Evolutionary conservation across 2,797 vertebrate genomes (phyloP).

Genomic region (Mus caroli): DNA sequence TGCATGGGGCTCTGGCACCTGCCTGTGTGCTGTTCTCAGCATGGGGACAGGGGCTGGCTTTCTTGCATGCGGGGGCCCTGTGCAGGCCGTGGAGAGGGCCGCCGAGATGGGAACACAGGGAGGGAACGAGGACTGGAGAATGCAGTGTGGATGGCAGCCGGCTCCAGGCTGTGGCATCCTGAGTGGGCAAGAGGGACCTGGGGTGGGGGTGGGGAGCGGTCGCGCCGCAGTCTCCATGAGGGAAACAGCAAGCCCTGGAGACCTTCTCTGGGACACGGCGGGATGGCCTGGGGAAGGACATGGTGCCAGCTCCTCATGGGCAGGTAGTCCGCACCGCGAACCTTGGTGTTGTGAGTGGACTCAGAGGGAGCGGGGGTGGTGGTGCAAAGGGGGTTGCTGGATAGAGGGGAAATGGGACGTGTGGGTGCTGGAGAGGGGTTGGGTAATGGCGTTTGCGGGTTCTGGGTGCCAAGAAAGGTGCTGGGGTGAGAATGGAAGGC

Average conservation of each 20-base stretch:
- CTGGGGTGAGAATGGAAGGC: not conserved
- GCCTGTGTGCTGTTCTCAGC: conserved; percentile 74
- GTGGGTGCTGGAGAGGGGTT: not conserved
- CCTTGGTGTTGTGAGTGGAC: conserved; percentile 32
- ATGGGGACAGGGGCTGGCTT: conserved; percentile 52
- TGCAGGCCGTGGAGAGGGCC: not conserved
- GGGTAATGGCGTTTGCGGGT: not conserved
- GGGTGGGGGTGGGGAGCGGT: conserved; percentile 57
- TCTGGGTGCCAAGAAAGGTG: not conserved
- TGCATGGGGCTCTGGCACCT: conserved; percentile 57
- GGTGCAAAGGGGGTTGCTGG: not conserved
- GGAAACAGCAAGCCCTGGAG: conserved; percentile 26
- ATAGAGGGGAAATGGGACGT: not conserved
- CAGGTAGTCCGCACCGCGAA: conserved; percentile 33
- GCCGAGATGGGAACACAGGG: not conserved
- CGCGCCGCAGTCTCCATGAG: conserved; percentile 68
- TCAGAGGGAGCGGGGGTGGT: not conserved
- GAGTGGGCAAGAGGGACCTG: conserved; percentile 9
- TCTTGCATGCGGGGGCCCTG: not conserved
- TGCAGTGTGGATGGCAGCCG: not conserved
- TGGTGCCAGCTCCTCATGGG: conserved; percentile 46
- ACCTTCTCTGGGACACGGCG: not conserved
- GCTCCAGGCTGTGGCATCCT: conserved; percentile 37
- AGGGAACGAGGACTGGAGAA: not conserved
- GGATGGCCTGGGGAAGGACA: conserved; percentile 55